Evolutionary conservation across 2,797 vertebrate species (phyloP).

Genomic region (Darevskia nairensis): DNA sequence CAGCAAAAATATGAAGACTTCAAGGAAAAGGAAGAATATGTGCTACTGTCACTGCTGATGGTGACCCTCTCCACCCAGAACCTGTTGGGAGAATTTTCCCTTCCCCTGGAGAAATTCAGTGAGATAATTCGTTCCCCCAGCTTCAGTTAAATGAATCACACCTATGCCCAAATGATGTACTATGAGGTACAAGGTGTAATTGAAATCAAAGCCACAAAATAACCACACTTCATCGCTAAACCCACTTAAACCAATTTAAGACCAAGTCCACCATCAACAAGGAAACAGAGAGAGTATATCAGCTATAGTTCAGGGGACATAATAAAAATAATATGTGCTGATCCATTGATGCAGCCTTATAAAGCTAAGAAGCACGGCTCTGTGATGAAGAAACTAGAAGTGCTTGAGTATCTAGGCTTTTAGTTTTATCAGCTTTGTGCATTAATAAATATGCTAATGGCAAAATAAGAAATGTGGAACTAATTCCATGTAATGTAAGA

Average conservation of each 20-base stretch:
- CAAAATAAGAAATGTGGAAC: slow-evolving; percentile 73
- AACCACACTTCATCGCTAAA: slow-evolving; percentile 45
- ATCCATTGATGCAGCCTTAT: slow-evolving; percentile 52
- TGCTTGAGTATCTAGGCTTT: slow-evolving; percentile 68
- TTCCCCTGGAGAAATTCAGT: background rate
- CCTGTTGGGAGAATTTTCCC: background rate
- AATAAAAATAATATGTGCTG: slow-evolving; percentile 33
- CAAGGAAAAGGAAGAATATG: too few relatives aligned
- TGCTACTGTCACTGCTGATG: too few relatives aligned
- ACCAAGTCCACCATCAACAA: slow-evolving; percentile 53
- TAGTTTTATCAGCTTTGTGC: slow-evolving; percentile 69
- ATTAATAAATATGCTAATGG: slow-evolving; percentile 80
- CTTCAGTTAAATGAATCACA: background rate
- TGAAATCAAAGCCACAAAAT: rapidly evolving
- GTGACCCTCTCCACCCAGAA: too few relatives aligned
- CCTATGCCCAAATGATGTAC: background rate
- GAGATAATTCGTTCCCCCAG: background rate
- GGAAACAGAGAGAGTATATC: slow-evolving; percentile 49
- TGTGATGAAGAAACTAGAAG: slow-evolving; percentile 58
- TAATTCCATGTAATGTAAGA: slow-evolving; percentile 73
- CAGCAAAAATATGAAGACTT: too few relatives aligned
- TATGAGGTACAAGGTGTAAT: background rate
- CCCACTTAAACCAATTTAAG: slow-evolving; percentile 5
- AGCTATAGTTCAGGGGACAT: slow-evolving; percentile 55
- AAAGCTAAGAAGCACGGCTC: slow-evolving; percentile 37